Conservation (phyloP, 2,797 vertebrate genomes). For the Clarias laeviceps region DNA sequence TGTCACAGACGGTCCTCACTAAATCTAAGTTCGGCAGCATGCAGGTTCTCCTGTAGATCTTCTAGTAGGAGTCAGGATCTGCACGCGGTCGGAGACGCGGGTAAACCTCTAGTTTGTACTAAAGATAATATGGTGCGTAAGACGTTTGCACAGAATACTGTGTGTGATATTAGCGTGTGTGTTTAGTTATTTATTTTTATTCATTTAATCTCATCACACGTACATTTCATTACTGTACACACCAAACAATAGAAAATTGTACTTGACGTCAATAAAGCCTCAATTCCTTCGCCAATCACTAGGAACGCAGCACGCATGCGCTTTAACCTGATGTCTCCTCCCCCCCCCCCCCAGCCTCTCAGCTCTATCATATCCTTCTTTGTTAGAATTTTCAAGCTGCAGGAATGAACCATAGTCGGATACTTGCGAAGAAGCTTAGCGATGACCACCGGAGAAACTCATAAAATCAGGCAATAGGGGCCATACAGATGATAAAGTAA, state of each 20-base stretch:
- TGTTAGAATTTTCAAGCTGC: conserved; percentile 51
- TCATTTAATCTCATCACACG: too few species aligned
- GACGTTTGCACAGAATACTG: too few species aligned
- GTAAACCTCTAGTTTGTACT: too few species aligned
- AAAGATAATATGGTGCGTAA: too few species aligned
- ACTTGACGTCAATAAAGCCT: conserved; percentile 37
- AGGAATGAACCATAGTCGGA: conserved; percentile 39
- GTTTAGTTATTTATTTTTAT: too few species aligned
- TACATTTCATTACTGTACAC: background rate
- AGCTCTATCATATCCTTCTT: conserved; percentile 43
- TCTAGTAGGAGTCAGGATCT: too few species aligned
- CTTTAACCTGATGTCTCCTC: conserved; percentile 21
- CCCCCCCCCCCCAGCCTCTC: conserved; percentile 38
- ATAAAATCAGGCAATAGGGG: conserved; percentile 19
- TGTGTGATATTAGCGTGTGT: too few species aligned
- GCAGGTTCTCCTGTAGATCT: too few species aligned
- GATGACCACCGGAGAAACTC: conserved; percentile 31
- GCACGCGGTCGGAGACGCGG: too few species aligned
- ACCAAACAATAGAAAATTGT: background rate
- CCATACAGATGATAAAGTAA: background rate
- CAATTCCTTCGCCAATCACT: conserved; percentile 50
- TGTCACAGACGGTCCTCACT: too few species aligned
- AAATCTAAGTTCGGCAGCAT: too few species aligned
- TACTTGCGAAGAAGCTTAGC: conserved; percentile 31
- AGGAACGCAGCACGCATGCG: conserved; percentile 45